phyloP scores from a whole-genome alignment of 2,797 vertebrate genomes.

The Falco peregrinus region DNA sequence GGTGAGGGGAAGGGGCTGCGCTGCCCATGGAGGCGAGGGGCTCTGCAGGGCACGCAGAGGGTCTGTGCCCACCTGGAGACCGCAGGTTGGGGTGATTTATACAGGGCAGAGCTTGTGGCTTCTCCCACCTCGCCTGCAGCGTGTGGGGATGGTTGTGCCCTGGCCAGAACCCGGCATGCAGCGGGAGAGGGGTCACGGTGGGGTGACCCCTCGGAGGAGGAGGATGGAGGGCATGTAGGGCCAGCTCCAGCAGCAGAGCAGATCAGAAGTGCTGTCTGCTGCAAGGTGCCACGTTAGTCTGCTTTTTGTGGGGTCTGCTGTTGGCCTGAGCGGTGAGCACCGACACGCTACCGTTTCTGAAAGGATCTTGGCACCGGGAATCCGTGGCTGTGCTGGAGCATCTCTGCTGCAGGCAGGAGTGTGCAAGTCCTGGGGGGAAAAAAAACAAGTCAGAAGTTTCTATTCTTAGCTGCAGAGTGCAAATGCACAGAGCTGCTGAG shows the following conservation, averaged over 20 bases:
- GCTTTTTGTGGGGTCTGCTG: not conserved
- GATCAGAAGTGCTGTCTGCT: not conserved
- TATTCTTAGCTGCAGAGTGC: constrained; percentile 27
- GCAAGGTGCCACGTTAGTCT: not conserved
- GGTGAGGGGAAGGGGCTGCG: not conserved
- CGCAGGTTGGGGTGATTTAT: not conserved
- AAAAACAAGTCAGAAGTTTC: not conserved
- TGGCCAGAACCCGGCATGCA: accelerated
- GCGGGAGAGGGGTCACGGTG: accelerated
- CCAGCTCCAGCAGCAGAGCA: not conserved
- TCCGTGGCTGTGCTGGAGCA: not conserved
- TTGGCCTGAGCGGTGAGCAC: not conserved
- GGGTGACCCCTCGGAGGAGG: not conserved
- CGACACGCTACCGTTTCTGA: not conserved
- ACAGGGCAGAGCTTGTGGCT: not conserved
- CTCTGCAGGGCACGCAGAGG: not conserved
- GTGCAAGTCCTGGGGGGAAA: not conserved
- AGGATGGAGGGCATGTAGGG: not conserved
- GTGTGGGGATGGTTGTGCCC: not conserved
- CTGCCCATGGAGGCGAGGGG: not conserved
- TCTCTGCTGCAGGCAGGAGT: not conserved
- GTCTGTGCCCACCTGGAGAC: not conserved
- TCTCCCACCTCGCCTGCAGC: not conserved
- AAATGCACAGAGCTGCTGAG: not conserved
- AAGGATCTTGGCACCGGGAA: not conserved